phyloP scores from a whole-genome alignment of 2,797 vertebrate genomes.

The Rallus crepitans region DNA sequence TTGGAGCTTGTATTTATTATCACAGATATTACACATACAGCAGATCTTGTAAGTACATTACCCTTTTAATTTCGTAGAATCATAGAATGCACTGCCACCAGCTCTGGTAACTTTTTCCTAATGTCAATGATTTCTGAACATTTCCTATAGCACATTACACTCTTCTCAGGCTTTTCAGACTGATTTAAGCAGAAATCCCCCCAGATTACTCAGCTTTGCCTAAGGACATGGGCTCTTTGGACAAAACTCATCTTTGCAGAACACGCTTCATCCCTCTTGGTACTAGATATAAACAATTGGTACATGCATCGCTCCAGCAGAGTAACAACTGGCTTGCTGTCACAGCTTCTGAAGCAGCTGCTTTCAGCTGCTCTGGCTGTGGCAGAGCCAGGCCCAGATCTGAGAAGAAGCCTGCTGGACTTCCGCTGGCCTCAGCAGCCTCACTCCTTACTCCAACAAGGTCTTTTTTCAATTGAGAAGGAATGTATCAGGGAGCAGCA shows the following conservation, averaged over 20 bases:
- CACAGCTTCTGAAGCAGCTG: not conserved
- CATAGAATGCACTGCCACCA: not conserved
- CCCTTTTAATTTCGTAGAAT: not conserved
- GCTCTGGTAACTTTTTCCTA: not conserved
- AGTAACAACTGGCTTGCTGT: not conserved
- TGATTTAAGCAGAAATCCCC: not conserved
- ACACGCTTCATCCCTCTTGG: not conserved
- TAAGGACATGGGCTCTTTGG: not conserved
- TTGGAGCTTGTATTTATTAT: not conserved
- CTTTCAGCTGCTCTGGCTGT: slow-evolving; percentile 1
- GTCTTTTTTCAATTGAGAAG: not conserved
- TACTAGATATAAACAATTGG: slow-evolving; percentile 18
- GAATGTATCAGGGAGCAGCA: not conserved
- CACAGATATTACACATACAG: not conserved
- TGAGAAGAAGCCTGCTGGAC: not conserved
- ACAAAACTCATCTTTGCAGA: not conserved
- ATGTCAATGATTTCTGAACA: not conserved
- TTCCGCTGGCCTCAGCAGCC: not conserved
- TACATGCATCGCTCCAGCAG: not conserved
- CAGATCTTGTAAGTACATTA: not conserved
- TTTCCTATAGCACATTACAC: not conserved
- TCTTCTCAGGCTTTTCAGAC: not conserved
- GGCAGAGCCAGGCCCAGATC: not conserved
- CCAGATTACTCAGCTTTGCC: not conserved
- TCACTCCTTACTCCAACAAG: not conserved